Conservation (phyloP, 2,888 invertebrate species). For the Plusia festucae region DNA sequence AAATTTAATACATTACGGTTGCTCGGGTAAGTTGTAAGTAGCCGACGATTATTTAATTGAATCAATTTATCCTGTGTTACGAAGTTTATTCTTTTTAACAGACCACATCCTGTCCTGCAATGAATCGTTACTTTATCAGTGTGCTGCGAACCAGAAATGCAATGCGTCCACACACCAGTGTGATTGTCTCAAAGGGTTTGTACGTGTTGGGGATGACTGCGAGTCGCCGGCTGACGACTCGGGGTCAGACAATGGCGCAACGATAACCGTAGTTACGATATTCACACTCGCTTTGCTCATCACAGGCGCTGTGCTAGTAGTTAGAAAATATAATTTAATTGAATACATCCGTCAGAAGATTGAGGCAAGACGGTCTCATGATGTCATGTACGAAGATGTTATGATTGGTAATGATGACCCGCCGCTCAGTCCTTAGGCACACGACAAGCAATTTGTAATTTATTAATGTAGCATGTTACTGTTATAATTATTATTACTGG, state of each 20-base stretch:
- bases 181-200: constrained; percentile 72
- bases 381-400: constrained; percentile 87
- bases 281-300: constrained; percentile 80
- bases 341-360: constrained; percentile 82
- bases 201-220: constrained; percentile 71
- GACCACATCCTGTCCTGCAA: constrained; percentile 86
- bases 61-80: constrained; percentile 83
- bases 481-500: constrained; percentile 38
- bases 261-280: constrained; percentile 76
- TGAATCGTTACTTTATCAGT: constrained; percentile 69
- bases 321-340: constrained; percentile 83
- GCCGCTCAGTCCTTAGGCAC: constrained; percentile 81
- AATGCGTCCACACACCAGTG: constrained; percentile 69
- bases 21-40: constrained; percentile 79
- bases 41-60: constrained; percentile 88
- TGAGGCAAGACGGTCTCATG: constrained; percentile 77
- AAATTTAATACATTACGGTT: constrained; percentile 76
- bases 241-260: constrained; percentile 66
- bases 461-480: constrained; percentile 59
- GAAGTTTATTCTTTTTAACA: constrained; percentile 86
- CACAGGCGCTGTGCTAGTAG: constrained; percentile 79
- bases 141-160: constrained; percentile 77
- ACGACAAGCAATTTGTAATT: constrained; percentile 54
- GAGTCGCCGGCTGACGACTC: constrained; percentile 55
- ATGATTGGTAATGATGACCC: constrained; percentile 89